Base-by-base conservation (phyloP, 2,888 invertebrate genomes). In the Brassicogethes aeneus region DNA sequence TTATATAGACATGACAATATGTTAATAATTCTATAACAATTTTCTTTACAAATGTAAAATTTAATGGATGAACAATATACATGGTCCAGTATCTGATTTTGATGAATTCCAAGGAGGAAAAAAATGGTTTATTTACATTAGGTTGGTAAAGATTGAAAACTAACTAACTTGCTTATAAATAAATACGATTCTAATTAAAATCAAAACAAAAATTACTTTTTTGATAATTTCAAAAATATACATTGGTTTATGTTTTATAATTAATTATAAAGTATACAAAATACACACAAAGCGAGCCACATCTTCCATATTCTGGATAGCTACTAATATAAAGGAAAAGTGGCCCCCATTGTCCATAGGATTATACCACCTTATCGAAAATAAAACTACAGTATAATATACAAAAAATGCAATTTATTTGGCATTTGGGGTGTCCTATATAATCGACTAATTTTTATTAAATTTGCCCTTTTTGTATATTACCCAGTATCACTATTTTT, bases 81-180 rank as follows among this genome's bases (percentile, higher is more conserved):
- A 44, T 48, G 44, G 48, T 48, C 48, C 46, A 42, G 46, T 46
- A 45, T 40, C 41, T 40, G 30, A 39, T 37, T 42, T 34, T 23
- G 10, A 23, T 23, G 10, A 23, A 7, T 23, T 23, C 5, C 23
- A 5, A 23, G 5, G 23, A 7, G 10, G 23, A 23, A 5, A 23
- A 23, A 23, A 23, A 10, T 23, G 5, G 10, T 23, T 23, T 23
- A 23, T 23, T 5, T 23, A 23, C 10, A 23, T 23, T 7, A 5
- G 23, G 23, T 23, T 23, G n/a, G n/a, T 23, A 23, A 23, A 23
- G 10, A 23, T 5, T 23, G 10, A 23, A 5, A 23, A 10, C 23
- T 23, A n/a, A n/a, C 23, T 23, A 23, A 23, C 23, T 23, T 5
- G 23, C 10, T 10, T 23, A 10, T 5, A 23, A 23, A 7, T 23